Conservation (phyloP, 2,888 invertebrate genomes). For the Cistogaster globosa region DNA sequence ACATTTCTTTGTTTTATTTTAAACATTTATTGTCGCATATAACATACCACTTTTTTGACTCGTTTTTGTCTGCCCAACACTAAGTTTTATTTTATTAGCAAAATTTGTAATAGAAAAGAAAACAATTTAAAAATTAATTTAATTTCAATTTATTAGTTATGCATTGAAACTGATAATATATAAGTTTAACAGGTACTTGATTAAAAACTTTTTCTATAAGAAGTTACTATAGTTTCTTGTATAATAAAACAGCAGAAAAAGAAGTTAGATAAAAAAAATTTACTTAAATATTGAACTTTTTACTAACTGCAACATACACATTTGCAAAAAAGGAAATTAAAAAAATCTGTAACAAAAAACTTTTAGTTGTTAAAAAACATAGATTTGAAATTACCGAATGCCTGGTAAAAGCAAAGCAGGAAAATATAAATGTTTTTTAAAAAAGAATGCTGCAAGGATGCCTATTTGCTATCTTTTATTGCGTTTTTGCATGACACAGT, state of each 20-base stretch:
- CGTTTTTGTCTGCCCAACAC: neutral
- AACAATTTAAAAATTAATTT: constrained; percentile 48
- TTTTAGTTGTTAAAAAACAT: constrained; percentile 46
- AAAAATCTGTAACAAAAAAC: constrained; percentile 44
- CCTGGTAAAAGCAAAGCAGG: neutral
- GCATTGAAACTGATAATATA: constrained; percentile 56
- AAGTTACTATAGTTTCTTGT: constrained; percentile 45
- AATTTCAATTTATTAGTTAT: constrained; percentile 59
- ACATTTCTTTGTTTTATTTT: too few species aligned
- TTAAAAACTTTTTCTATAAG: constrained; percentile 63
- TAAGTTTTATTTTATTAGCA: neutral
- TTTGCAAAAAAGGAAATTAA: constrained; percentile 54
- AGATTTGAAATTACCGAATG: constrained; percentile 55
- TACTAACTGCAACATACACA: neutral
- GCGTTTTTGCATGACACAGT: constrained; percentile 17
- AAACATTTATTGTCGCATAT: too few species aligned
- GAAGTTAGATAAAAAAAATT: constrained; percentile 30
- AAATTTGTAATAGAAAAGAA: neutral
- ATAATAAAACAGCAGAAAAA: constrained; percentile 21
- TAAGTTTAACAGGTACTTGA: constrained; percentile 69
- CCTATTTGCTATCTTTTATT: constrained; percentile 63
- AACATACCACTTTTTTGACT: too few species aligned
- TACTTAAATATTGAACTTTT: neutral
- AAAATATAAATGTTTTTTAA: constrained; percentile 11
- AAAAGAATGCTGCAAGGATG: constrained; percentile 53